Evolutionary conservation across 2,888 invertebrate species (phyloP).

Genomic region (Hedychridium roseum): DNA sequence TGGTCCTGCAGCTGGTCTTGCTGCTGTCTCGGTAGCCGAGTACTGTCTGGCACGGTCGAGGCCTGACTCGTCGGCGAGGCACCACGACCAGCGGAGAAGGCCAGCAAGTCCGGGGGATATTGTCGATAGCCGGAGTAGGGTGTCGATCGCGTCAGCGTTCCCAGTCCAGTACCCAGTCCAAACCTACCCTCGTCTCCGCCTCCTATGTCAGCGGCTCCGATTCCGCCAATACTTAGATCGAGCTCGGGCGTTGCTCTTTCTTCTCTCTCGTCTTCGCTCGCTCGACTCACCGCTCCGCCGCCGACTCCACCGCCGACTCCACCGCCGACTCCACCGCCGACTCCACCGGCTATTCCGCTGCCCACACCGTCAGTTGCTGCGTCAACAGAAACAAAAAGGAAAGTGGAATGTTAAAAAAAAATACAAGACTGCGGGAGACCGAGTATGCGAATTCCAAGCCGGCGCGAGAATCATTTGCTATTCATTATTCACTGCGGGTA

Average conservation of each 20-base stretch:
- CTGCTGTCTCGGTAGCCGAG: slow-evolving; percentile 67
- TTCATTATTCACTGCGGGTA: too few species aligned
- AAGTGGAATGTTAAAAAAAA: slow-evolving; percentile 42
- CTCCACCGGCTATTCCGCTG: slow-evolving; percentile 67
- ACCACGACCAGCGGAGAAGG: slow-evolving; percentile 74
- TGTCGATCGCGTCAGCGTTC: slow-evolving; percentile 65
- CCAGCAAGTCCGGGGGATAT: slow-evolving; percentile 82
- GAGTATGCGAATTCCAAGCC: too few species aligned
- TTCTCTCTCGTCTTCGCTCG: slow-evolving; percentile 50
- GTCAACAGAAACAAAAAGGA: slow-evolving; percentile 47
- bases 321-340: slow-evolving; percentile 41
- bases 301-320: slow-evolving; percentile 28
- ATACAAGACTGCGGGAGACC: slow-evolving; percentile 22
- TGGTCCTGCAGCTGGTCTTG: too few species aligned
- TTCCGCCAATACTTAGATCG: slow-evolving; percentile 23
- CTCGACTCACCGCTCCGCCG: too few species aligned
- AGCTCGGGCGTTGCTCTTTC: slow-evolving; percentile 39
- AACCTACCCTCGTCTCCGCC: slow-evolving; percentile 32
- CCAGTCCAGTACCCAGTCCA: too few species aligned
- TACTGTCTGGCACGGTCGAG: slow-evolving; percentile 80
- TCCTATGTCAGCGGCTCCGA: slow-evolving; percentile 66
- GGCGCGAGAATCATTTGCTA: too few species aligned
- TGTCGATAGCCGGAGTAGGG: slow-evolving; percentile 69
- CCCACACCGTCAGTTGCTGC: slow-evolving; percentile 66
- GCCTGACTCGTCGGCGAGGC: slow-evolving; percentile 72